phyloP scores from a whole-genome alignment of 2,888 invertebrate genomes.

The Drosophila austrosaltans region DNA sequence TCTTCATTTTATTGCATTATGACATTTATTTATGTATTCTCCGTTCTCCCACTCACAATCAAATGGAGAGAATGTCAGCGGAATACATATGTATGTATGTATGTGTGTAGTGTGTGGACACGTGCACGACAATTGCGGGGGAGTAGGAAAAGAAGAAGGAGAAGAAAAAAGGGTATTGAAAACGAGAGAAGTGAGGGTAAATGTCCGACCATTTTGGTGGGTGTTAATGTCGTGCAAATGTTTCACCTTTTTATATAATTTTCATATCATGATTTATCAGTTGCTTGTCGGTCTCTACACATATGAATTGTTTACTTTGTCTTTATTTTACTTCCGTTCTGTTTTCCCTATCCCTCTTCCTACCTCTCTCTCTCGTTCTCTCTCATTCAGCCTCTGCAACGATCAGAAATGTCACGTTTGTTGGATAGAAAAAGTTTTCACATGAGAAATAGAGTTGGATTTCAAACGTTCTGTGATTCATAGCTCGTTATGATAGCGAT shows the following conservation, averaged over 20 bases:
- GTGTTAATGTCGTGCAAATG: conserved; percentile 51
- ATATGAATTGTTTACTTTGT: conserved; percentile 27
- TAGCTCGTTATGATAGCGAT: conserved; percentile 53
- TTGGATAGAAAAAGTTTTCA: conserved; percentile 20
- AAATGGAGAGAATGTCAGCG: conserved; percentile 7
- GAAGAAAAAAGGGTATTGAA: neutral
- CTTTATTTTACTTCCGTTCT: conserved; percentile 36
- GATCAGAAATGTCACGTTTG: conserved; percentile 42
- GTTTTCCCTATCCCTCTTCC: neutral
- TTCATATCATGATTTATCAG: conserved; percentile 14
- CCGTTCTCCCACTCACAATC: conserved; percentile 35
- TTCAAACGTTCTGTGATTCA: conserved; percentile 50
- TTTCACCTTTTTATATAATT: conserved; percentile 35
- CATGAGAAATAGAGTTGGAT: conserved; percentile 26
- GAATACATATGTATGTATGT: neutral
- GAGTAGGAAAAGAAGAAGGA: conserved; percentile 4
- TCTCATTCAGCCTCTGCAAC: conserved; percentile 16
- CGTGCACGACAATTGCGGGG: conserved; percentile 30
- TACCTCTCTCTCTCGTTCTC: too few species aligned
- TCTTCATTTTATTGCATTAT: conserved; percentile 68
- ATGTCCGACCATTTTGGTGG: conserved; percentile 23
- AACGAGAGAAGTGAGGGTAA: neutral
- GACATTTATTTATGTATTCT: conserved; percentile 73
- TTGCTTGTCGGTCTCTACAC: conserved; percentile 19
- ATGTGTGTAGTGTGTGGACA: conserved; percentile 19